Evolutionary conservation across 2,113 vertebrate genomes (phyloP).

Genomic region (Varanus komodoensis): DNA sequence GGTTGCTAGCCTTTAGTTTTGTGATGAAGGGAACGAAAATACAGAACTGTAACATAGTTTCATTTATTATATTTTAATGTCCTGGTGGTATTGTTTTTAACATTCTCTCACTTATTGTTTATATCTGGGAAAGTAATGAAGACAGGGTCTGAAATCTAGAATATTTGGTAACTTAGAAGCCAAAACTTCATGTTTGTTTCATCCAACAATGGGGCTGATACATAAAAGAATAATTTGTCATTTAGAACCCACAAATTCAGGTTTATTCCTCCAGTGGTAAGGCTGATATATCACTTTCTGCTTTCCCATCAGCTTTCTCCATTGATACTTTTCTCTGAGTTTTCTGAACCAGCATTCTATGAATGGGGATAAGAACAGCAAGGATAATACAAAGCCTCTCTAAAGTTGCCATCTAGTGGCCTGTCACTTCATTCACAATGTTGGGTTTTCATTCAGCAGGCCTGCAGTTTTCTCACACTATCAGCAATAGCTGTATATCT

Average conservation of each 20-base stretch:
- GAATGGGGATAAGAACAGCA: not conserved
- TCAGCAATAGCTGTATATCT: not conserved
- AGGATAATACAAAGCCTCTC: not conserved
- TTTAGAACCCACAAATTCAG: not conserved
- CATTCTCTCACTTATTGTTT: not conserved
- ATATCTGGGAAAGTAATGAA: not conserved
- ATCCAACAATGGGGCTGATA: not conserved
- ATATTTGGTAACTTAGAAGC: not conserved
- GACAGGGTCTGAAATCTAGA: not conserved
- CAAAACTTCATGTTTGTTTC: not conserved
- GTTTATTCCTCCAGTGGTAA: not conserved
- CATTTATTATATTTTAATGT: not conserved
- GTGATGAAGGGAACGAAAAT: not conserved
- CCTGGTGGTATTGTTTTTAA: not conserved
- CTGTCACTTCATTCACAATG: not conserved
- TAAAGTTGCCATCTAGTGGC: constrained; percentile 30
- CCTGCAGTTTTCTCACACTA: not conserved
- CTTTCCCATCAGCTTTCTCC: not conserved
- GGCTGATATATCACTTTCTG: not conserved
- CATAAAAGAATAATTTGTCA: constrained; percentile 1
- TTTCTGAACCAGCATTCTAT: not conserved
- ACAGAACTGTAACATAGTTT: not conserved
- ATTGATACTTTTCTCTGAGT: constrained; percentile 1
- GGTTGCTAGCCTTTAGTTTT: not conserved
- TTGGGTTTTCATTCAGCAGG: constrained; percentile 19